These are phyloP conservation scores for Trachelus tabidus DNA, from an alignment of 2,888 invertebrate genomes.

Conservation along the genomic window DNA sequence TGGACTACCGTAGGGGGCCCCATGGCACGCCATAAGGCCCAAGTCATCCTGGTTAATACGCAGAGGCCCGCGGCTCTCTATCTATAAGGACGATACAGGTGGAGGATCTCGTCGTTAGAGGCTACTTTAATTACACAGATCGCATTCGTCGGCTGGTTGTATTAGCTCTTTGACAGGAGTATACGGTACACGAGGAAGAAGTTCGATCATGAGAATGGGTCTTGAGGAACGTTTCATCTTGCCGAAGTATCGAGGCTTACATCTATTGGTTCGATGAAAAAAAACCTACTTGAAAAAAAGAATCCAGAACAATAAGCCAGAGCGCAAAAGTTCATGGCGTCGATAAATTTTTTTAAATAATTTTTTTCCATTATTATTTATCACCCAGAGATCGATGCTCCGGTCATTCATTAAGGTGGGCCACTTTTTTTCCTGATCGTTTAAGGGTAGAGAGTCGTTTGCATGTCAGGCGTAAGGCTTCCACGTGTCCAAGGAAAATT, in stretches of 20 bases:
- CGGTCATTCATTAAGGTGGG: not conserved
- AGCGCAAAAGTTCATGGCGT: not conserved
- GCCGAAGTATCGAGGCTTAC: conserved; percentile 48
- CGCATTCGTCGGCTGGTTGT: conserved; percentile 34
- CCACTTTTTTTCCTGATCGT: not conserved
- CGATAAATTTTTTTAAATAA: not conserved
- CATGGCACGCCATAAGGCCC: conserved; percentile 20
- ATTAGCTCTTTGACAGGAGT: conserved; percentile 19
- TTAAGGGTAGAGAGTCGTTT: not conserved
- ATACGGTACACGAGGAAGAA: not conserved
- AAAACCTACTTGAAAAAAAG: not conserved
- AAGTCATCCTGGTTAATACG: conserved; percentile 58
- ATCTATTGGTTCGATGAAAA: not conserved
- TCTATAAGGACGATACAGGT: conserved; percentile 36
- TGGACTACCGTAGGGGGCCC: conserved; percentile 49
- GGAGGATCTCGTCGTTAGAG: conserved; percentile 47
- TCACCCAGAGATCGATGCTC: not conserved
- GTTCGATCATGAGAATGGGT: not conserved
- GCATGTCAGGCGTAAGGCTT: not conserved
- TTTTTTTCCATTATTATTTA: not conserved
- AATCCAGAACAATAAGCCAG: not conserved
- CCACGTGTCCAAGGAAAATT: conserved; percentile 25
- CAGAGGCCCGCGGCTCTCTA: conserved; percentile 1
- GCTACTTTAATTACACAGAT: conserved; percentile 56
- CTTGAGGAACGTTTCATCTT: conserved; percentile 52